Evolutionary conservation across 2,888 invertebrate genomes (phyloP), one percentile per base, ranked within the genome.

Genomic region (Punctoribates punctum): DNA sequence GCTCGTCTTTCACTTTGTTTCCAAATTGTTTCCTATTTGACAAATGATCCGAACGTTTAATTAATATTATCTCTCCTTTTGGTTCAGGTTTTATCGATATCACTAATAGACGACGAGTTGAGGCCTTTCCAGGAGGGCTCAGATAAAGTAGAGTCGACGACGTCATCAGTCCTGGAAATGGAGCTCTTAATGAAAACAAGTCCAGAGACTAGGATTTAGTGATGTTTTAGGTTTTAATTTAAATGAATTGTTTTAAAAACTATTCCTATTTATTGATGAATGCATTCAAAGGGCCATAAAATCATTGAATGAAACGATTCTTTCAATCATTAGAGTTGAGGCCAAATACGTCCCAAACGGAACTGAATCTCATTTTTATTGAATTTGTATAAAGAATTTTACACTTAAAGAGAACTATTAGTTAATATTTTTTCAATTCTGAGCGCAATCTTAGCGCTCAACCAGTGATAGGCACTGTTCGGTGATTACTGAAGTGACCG

Each of bases 341-440:
- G 65, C 65, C 65, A 65, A 65, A 38, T 62, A 15, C 27, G 27
- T 38, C 25, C 27, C 2, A 29, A 65, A 5, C 57, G 57, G 57
- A 57, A 57, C n/a, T 23, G 65, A 65, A 65, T 65, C 65, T 65
- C 65, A 65, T 65, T 65, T 65, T 65, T 15, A 54, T 54, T 54
- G 54, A 42, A 42, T 42, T 42, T 42, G 42, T 42, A 42, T 9
- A 42, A 42, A 42, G 42, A 42, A 42, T 42, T 34, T 23, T 54
- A 54, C 25, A 54, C 20, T 54, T n/a, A 54, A 25, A 34, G 3
- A 34, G 34, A 34, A 54, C 3, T 11, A 54, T 54, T 54, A 42
- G 42, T 42, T 9, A 42, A 42, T 42, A 42, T 42, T 42, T 42
- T 42, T 42, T 8, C 13, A 42, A 42, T 42, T 42, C n/a, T 42